Base-by-base conservation (phyloP, 2,888 invertebrate species). In the Nasonovia ribisnigri region DNA sequence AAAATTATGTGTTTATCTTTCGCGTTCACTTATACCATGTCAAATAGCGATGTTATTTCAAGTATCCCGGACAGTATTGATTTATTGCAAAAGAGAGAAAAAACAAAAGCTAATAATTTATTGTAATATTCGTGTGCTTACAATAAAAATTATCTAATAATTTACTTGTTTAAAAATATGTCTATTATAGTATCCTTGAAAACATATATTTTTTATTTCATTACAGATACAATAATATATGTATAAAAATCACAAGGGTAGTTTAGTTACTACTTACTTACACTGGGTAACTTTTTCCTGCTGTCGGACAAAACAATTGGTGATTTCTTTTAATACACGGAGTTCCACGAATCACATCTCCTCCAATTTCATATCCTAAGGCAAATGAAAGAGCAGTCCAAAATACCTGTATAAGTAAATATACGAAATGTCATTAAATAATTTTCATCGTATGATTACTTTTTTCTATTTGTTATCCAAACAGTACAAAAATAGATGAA, bases 361-460 rank as follows among this genome's bases (percentile, higher is more conserved):
- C 98, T 95, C 98, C 97, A 94, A 98, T 97, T 96, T 98, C 98
- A 95, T 98, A 96, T 94, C 98, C 98, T 95, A 98, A 96, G 94
- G 98, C 98, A 95, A 98, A 97, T 48, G 98, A 98, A 95, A 98
- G 96, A 77, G 98, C 98, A 94, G 98, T 98, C 98, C 98, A 98
- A 96, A 98, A 96, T 95, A 98, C 98, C 98, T 98, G 96, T 92
- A 46, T 0, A 96, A 96, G 94, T 94, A 95, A 46, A 46, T 46
- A 48, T 11, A 67, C 20, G 20, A 90, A 10, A 67, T 48, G 16
- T 6, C 10, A 20, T 89, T 60, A 36, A 29, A 89, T 57, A 29
- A 89, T 89, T 57, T 57, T 57, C 26, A 36, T 77, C 36, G 6
- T 77, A 36, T 20, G 8, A 77, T 36, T 77, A 77, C 20, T 77